Conservation (phyloP, 2,797 vertebrate genomes). For the Myoxocephalus aenaeus region DNA sequence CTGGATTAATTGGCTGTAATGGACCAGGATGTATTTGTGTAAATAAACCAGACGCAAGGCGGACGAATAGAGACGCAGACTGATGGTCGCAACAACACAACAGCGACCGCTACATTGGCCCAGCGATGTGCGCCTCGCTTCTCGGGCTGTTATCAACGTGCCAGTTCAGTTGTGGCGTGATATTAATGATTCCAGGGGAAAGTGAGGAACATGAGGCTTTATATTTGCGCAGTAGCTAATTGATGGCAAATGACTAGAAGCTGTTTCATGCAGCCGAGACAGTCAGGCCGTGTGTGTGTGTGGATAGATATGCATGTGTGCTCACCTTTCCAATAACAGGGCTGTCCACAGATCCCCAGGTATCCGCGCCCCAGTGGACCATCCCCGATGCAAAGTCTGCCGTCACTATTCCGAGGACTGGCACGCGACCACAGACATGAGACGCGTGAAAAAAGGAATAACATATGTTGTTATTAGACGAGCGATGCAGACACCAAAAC, state of each 20-base stretch:
- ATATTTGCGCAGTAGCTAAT: neutral
- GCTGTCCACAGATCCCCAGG: conserved; percentile 91
- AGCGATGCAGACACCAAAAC: conserved; percentile 8
- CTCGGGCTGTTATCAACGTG: neutral
- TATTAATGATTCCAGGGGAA: neutral
- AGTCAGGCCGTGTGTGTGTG: neutral
- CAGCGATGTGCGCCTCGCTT: neutral
- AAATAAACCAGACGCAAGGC: neutral
- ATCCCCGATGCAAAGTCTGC: conserved; percentile 89
- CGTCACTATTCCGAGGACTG: conserved; percentile 87
- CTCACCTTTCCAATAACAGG: conserved; percentile 88
- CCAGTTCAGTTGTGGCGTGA: neutral
- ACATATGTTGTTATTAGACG: conserved; percentile 11
- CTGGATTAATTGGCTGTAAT: neutral
- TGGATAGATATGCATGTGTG: conserved; percentile 7
- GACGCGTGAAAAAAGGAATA: neutral
- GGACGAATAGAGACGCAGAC: too few relatives aligned
- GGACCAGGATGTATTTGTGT: neutral
- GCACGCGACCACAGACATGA: conserved; percentile 21
- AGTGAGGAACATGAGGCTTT: conserved; percentile 1
- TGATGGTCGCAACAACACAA: neutral
- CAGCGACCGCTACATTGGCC: neutral
- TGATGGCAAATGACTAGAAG: conserved; percentile 1
- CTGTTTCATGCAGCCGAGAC: neutral
- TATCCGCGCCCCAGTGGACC: conserved; percentile 87